Evolutionary conservation across 2,113 vertebrate species (phyloP), one percentile per base, ranked within the genome.

Genomic region (Nothoprocta pentlandii): DNA sequence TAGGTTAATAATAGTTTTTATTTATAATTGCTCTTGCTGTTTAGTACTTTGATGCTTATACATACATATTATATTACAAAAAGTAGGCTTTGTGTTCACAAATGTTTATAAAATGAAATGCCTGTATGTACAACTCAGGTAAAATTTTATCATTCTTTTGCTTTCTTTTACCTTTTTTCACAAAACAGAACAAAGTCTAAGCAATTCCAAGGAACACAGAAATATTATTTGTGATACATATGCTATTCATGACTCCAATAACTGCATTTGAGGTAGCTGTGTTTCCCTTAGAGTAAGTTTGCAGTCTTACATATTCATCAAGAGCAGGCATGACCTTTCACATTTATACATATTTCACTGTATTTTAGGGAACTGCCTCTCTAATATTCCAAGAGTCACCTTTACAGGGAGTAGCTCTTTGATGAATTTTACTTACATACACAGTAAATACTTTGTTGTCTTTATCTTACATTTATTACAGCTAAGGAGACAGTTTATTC

Each of bases 101-200:
- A 20, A n/a, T 16, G 23, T 54, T 32, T 69, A 13, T 61, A n/a
- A 71, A 86, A 64, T 1, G 3, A 30, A 10, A 66, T n/a, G 5
- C 4, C 25, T 61, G 54, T 0, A 0, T 28, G 28, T 17, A 2
- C 5, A 84, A 56, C 49, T 44, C 26, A 59, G 10, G 3, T 78
- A 4, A 22, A 14, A 53, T 51, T 64, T 56, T 2, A 30, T 49
- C 75, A 14, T 76, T 83, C 23, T 64, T 64, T 36, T 41, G 2
- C 2, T 3, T 16, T 0, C 7, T 34, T 86, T 83, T 73, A 2
- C 3, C 13, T 0, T 6, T 34, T 86, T 80, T 68, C 1, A 1
- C 11, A 80, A 89, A 89, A 22, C 6, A 25, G 12, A 1, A 49
- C 6, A 84, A 73, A 54, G 41, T 41, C 9, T 4, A 44, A 64